Evolutionary conservation across 2,888 invertebrate species (phyloP).

Genomic region (Epistrophe grossulariae): DNA sequence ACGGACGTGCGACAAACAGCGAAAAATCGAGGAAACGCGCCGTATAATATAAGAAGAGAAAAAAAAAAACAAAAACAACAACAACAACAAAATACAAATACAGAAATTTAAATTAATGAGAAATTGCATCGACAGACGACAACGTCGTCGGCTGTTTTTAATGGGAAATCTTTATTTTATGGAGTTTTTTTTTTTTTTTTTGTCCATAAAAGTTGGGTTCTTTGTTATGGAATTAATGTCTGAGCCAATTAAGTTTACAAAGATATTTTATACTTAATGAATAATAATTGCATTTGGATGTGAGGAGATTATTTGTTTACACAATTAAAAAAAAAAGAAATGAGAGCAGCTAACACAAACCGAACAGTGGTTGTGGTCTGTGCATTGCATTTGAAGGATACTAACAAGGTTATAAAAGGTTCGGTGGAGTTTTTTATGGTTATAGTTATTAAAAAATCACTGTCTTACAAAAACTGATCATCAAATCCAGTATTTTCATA

Average conservation of each 20-base stretch:
- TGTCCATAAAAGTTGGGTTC: not conserved
- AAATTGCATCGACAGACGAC: constrained; percentile 42
- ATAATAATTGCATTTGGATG: constrained; percentile 43
- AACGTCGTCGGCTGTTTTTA: constrained; percentile 48
- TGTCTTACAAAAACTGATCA: too few relatives aligned
- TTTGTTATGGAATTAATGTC: constrained; percentile 52
- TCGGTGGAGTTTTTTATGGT: too few relatives aligned
- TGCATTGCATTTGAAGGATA: too few relatives aligned
- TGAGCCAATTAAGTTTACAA: constrained; percentile 56
- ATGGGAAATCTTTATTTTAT: constrained; percentile 22
- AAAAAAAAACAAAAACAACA: not conserved
- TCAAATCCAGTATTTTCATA: too few relatives aligned
- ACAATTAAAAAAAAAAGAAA: not conserved
- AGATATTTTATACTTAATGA: constrained; percentile 46
- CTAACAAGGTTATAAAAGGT: too few relatives aligned
- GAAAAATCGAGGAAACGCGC: constrained; percentile 43
- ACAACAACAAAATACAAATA: constrained; percentile 20
- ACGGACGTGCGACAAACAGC: constrained; percentile 61
- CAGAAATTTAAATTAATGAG: constrained; percentile 53
- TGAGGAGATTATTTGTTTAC: not conserved
- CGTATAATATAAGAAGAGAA: not conserved
- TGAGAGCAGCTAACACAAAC: too few relatives aligned
- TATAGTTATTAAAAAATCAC: too few relatives aligned
- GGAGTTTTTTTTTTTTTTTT: constrained; percentile 3
- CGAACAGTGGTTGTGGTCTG: too few relatives aligned